Evolutionary conservation across 2,113 vertebrate species (phyloP).

Genomic region (Oncorhynchus kisutch): DNA sequence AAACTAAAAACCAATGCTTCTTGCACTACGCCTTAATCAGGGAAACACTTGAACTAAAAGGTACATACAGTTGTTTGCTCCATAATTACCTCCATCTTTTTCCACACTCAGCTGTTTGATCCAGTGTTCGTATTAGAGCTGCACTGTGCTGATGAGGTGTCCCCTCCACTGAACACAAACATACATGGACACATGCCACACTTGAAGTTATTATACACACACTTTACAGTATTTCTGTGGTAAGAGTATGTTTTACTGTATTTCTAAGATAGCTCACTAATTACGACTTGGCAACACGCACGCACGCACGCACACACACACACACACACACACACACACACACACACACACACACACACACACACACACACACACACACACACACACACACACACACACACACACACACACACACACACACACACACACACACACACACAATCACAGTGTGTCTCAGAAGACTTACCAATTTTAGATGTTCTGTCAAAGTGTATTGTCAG

Average conservation of each 20-base stretch:
- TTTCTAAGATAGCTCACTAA: neutral
- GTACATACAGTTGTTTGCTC: neutral
- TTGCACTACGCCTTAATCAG: neutral
- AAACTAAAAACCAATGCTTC: no score
- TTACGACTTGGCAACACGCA: neutral
- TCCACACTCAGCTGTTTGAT: slow-evolving; percentile 20
- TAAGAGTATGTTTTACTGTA: no score
- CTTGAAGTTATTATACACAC: neutral
- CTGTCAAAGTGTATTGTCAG: neutral
- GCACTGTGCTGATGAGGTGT: neutral
- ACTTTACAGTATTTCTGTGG: no score
- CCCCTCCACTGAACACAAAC: neutral
- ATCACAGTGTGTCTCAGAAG: no score
- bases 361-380: neutral
- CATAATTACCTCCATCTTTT: slow-evolving; percentile 35
- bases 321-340: neutral
- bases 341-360: neutral
- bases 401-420: neutral
- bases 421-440: neutral
- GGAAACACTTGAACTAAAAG: neutral
- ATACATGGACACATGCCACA: neutral
- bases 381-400: neutral
- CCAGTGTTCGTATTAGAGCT: slow-evolving; percentile 49
- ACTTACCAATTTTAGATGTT: neutral
- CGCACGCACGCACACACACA: no score